Percentiles rank a stretch among this genome's conserved stretches.
phyloP scores from a whole-genome alignment of 2,888 invertebrate genomes.

The Neelides folsomi region DNA sequence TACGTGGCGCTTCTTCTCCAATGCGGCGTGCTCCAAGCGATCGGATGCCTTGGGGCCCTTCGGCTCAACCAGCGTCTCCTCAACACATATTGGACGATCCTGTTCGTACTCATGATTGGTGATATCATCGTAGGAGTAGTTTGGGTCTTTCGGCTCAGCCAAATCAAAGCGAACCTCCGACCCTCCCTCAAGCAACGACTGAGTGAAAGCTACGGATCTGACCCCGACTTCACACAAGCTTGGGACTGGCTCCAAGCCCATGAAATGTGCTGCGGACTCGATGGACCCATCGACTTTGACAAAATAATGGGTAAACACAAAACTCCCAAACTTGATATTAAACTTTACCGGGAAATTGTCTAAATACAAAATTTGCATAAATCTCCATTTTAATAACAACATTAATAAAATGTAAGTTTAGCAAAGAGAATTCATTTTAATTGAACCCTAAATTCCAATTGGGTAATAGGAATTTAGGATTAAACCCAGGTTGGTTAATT shows the following conservation, averaged over 20 bases:
- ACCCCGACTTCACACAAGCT: constrained; percentile 50
- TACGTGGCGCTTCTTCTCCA: constrained; percentile 68
- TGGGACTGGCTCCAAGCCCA: constrained; percentile 36
- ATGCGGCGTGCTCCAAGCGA: constrained; percentile 48
- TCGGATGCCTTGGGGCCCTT: constrained; percentile 61
- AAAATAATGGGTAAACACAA: constrained; percentile 17
- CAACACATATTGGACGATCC: constrained; percentile 68
- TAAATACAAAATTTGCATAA: too few relatives aligned
- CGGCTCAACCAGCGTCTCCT: constrained; percentile 65
- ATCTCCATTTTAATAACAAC: too few relatives aligned
- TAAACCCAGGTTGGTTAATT: too few relatives aligned
- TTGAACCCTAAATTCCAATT: too few relatives aligned
- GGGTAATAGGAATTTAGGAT: too few relatives aligned
- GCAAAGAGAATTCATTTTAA: too few relatives aligned
- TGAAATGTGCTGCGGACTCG: constrained; percentile 58
- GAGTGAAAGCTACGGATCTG: constrained; percentile 56
- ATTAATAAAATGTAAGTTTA: too few relatives aligned
- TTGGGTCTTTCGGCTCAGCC: constrained; percentile 68
- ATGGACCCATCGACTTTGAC: constrained; percentile 43
- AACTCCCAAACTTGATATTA: background rate
- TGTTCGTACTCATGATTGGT: constrained; percentile 64
- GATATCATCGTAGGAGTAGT: constrained; percentile 71
- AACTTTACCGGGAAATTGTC: background rate
- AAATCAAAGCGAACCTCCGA: constrained; percentile 58
- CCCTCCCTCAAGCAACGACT: constrained; percentile 53